phyloP scores from a whole-genome alignment of 2,113 vertebrate species.

The Eupsittula cactorum region DNA sequence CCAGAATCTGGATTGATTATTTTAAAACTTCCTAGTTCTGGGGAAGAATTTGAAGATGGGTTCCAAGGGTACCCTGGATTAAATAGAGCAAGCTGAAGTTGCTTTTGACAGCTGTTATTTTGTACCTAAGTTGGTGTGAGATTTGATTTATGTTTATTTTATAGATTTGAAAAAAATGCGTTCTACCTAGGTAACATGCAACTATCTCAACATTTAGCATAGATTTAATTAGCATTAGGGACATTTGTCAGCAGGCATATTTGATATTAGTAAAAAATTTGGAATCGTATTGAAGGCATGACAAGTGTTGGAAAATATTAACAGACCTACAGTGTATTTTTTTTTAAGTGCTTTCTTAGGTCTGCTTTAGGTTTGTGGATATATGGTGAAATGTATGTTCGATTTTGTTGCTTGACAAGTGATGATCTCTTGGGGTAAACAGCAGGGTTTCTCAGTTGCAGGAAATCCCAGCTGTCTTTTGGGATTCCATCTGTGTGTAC shows the following conservation, averaged over 20 bases:
- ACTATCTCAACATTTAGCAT: background rate
- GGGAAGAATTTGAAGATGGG: background rate
- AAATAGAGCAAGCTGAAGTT: background rate
- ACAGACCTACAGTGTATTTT: background rate
- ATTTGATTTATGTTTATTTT: background rate
- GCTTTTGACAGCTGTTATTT: background rate
- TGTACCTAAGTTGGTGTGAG: background rate
- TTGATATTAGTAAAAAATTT: background rate
- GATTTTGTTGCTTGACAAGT: slow-evolving; percentile 61
- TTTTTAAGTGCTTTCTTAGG: slow-evolving; percentile 21
- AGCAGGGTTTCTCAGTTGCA: slow-evolving; percentile 58
- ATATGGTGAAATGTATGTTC: slow-evolving; percentile 40
- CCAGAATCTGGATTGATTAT: background rate
- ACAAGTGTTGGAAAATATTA: slow-evolving; percentile 32
- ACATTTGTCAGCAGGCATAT: background rate
- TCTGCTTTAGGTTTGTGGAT: slow-evolving; percentile 25
- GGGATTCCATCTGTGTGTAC: slow-evolving; percentile 65
- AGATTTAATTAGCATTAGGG: background rate
- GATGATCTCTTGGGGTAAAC: slow-evolving; percentile 63
- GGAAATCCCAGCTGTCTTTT: slow-evolving; percentile 69
- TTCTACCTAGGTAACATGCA: background rate
- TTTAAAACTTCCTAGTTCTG: background rate
- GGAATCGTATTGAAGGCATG: background rate
- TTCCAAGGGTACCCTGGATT: background rate
- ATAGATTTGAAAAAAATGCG: background rate